Evolutionary conservation across 2,888 invertebrate species (phyloP).

Genomic region (Andrena fulva): DNA sequence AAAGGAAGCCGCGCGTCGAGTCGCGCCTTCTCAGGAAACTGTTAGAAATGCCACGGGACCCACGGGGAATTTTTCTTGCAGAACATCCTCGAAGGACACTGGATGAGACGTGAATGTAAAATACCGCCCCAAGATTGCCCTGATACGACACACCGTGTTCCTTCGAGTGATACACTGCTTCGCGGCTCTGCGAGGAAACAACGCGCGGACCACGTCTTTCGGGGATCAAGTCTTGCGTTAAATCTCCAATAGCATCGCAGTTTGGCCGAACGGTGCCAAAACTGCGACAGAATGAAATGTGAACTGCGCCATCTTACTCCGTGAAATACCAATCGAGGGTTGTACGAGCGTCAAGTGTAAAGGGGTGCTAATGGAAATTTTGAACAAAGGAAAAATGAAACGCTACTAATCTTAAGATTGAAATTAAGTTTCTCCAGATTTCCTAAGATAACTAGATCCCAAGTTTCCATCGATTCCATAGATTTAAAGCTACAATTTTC

Average conservation of each 20-base stretch:
- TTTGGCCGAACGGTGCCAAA: neutral
- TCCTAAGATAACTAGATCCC: too few species aligned
- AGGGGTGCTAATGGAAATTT: too few species aligned
- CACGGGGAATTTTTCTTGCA: conserved; percentile 48
- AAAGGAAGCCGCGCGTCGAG: conserved; percentile 8
- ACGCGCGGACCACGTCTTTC: neutral
- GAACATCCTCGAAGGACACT: conserved; percentile 26
- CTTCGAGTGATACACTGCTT: conserved; percentile 17
- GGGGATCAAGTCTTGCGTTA: neutral
- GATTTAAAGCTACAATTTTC: too few species aligned
- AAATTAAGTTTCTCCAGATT: too few species aligned
- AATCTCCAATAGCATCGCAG: neutral
- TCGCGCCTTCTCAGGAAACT: conserved; percentile 8
- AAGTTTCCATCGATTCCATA: too few species aligned
- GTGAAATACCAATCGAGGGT: too few species aligned
- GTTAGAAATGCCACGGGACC: conserved; percentile 21
- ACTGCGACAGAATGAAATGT: too few species aligned
- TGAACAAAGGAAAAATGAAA: too few species aligned
- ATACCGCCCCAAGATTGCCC: conserved; percentile 48
- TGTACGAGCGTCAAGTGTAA: too few species aligned
- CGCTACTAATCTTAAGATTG: too few species aligned
- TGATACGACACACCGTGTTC: conserved; percentile 11
- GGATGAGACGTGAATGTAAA: conserved; percentile 50
- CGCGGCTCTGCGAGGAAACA: neutral
- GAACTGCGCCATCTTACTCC: too few species aligned